Evolutionary conservation across 2,113 vertebrate species (phyloP).

Genomic region (Pelmatolapia mariae): DNA sequence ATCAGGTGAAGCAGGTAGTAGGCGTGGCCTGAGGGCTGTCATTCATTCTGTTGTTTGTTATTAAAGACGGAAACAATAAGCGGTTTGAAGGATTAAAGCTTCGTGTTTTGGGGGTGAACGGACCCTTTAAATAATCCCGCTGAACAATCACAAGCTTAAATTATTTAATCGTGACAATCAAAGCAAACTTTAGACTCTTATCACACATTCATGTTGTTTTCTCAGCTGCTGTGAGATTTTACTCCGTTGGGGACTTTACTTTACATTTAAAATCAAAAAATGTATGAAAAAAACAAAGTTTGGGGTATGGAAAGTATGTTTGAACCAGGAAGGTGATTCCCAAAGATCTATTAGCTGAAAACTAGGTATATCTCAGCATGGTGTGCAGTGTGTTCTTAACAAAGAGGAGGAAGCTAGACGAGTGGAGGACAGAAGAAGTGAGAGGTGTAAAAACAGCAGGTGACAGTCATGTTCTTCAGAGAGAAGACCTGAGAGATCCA

Average conservation of each 20-base stretch:
- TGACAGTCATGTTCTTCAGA: not conserved
- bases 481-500: not conserved
- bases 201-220: not conserved
- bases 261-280: not conserved
- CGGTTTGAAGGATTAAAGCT: not conserved
- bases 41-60: not conserved
- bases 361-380: not conserved
- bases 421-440: not conserved
- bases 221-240: not conserved
- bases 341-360: not conserved
- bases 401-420: not conserved
- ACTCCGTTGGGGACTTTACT: not conserved
- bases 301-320: not conserved
- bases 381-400: not conserved
- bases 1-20: not conserved
- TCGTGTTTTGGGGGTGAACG: not conserved
- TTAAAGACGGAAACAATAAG: not conserved
- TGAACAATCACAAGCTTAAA: not conserved
- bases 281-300: not conserved
- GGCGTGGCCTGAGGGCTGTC: not conserved
- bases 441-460: not conserved
- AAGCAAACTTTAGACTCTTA: accelerated
- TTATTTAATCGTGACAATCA: not conserved
- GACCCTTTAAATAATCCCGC: not conserved
- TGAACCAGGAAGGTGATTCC: not conserved